phyloP scores from a whole-genome alignment of 2,113 vertebrate genomes.

The Rhinichthys klamathensis region DNA sequence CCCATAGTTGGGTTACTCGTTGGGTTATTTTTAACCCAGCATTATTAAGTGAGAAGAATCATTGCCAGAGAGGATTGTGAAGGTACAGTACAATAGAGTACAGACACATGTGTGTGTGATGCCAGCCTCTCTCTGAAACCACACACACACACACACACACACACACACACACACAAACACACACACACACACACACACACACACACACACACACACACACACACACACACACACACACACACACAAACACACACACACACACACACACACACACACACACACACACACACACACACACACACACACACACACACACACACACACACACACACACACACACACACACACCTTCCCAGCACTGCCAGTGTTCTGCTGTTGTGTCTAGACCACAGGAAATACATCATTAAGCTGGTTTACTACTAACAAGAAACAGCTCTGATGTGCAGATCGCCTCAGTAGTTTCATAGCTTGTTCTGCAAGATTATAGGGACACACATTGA shows the following conservation, averaged over 20 bases:
- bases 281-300: no score
- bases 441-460: slow-evolving; percentile 47
- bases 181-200: slow-evolving; percentile 3
- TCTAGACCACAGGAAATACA: slow-evolving; percentile 86
- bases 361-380: slow-evolving; percentile 77
- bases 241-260: no score
- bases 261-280: no score
- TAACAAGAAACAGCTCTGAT: slow-evolving; percentile 65
- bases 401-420: slow-evolving; percentile 84
- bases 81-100: not conserved
- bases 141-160: slow-evolving; percentile 24
- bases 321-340: no score
- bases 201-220: not conserved
- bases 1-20: no score
- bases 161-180: not conserved
- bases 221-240: slow-evolving; percentile 3
- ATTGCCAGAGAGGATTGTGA: not conserved
- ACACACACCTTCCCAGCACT: slow-evolving; percentile 59
- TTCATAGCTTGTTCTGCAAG: no score
- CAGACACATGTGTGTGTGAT: slow-evolving; percentile 8
- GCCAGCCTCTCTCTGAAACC: slow-evolving; percentile 57
- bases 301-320: no score
- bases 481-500: no score
- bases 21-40: no score
- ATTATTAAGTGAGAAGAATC: not conserved